These are phyloP conservation scores for Sclerurus mexicanus DNA, from an alignment of 2,113 vertebrate genomes.

Conservation along the genomic window DNA sequence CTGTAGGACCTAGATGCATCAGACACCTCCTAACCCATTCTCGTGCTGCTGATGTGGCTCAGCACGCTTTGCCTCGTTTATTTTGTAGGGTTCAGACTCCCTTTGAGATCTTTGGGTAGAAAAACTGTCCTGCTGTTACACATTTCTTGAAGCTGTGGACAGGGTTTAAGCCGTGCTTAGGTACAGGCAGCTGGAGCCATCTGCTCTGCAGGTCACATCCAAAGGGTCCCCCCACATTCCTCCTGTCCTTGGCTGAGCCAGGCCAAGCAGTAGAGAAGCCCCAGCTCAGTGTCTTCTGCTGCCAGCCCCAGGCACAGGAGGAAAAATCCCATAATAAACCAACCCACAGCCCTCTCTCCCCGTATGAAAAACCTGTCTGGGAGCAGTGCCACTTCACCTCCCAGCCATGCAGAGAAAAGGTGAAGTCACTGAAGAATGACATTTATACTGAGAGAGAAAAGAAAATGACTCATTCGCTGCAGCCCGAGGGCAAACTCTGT, in stretches of 20 bases:
- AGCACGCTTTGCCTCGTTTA: not conserved
- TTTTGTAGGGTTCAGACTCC: too few species aligned
- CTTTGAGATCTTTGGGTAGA: not conserved
- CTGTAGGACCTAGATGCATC: too few species aligned
- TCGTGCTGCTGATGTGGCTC: not conserved
- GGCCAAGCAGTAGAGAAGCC: not conserved
- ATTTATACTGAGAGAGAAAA: not conserved
- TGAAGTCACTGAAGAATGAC: not conserved
- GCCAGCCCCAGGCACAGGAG: not conserved
- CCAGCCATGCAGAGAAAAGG: not conserved
- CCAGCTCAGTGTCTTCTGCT: not conserved
- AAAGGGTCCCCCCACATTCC: not conserved
- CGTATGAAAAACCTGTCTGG: not conserved
- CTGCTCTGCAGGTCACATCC: not conserved
- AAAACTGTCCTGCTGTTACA: not conserved
- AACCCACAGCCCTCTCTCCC: not conserved
- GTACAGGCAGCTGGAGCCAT: not conserved
- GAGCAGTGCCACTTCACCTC: not conserved
- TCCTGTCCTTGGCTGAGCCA: not conserved
- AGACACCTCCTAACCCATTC: not conserved
- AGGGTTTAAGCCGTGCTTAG: not conserved
- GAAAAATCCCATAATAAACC: not conserved
- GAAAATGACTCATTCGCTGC: not conserved
- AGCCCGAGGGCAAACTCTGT: not conserved
- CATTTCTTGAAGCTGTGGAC: rapidly evolving